Evolutionary conservation across 2,113 vertebrate genomes (phyloP).

Genomic region (Leuciscus idus): DNA sequence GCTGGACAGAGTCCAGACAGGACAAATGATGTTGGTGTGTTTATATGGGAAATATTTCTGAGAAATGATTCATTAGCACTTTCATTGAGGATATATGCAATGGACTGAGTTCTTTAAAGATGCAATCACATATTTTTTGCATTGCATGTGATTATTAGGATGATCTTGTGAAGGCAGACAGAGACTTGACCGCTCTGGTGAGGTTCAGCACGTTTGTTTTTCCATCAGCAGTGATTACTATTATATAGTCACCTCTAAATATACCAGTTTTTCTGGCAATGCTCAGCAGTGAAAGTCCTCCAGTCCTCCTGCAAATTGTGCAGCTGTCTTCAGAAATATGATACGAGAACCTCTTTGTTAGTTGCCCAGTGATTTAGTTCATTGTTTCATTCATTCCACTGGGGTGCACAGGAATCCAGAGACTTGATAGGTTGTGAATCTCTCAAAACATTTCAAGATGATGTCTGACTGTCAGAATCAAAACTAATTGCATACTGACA

Average conservation of each 20-base stretch:
- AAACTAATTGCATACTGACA: background rate
- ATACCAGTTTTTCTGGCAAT: background rate
- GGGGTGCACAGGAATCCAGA: background rate
- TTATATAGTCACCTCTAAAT: conserved; percentile 9
- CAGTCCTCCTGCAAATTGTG: background rate
- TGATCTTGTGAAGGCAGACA: background rate
- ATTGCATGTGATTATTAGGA: background rate
- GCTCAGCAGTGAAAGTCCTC: background rate
- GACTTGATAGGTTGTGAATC: background rate
- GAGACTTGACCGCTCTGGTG: background rate
- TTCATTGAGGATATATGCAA: background rate
- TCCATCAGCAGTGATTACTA: background rate
- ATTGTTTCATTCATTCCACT: background rate
- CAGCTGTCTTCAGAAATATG: conserved; percentile 10
- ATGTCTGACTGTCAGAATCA: background rate
- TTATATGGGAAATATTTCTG: background rate
- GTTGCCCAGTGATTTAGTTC: background rate
- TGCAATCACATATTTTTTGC: no score
- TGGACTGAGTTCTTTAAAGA: no score
- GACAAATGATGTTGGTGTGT: background rate
- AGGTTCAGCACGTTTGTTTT: background rate
- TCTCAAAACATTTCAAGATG: background rate
- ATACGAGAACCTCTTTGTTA: background rate
- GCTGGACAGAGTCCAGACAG: background rate
- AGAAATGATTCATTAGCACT: background rate